Conservation (phyloP, 2,797 vertebrate species). For the Halcyon smyrnensis region DNA sequence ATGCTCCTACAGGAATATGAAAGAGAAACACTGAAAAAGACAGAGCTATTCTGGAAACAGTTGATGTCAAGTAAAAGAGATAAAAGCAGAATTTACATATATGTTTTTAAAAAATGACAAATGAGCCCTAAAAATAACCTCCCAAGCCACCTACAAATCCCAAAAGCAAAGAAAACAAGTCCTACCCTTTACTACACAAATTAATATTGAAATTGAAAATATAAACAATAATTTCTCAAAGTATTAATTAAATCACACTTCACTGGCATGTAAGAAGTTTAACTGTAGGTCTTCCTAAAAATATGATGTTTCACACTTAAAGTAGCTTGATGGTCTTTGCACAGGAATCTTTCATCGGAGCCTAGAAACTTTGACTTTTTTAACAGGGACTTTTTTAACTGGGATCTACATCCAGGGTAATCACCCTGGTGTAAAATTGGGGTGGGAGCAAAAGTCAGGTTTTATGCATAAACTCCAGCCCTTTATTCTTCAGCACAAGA, state of each 20-base stretch:
- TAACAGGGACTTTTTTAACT: neutral
- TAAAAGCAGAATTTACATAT: neutral
- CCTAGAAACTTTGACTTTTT: neutral
- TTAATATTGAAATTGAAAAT: neutral
- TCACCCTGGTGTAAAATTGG: neutral
- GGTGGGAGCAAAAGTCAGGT: neutral
- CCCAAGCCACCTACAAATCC: rapidly evolving
- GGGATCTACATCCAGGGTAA: neutral
- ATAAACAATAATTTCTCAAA: neutral
- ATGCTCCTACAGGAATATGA: neutral
- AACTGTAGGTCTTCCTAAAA: neutral
- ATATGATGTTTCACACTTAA: neutral
- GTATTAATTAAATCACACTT: neutral
- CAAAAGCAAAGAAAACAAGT: neutral
- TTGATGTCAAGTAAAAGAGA: neutral
- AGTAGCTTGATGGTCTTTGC: neutral
- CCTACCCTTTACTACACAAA: neutral
- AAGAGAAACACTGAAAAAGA: neutral
- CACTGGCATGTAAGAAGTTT: neutral
- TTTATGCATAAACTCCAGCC: neutral
- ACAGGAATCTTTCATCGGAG: neutral
- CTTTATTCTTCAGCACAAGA: neutral
- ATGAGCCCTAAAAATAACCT: neutral
- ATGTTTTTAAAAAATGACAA: neutral
- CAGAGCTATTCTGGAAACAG: neutral